These are phyloP conservation scores for Mycetomoellerius zeteki DNA, from an alignment of 1,140 invertebrate genomes.

Conservation along the genomic window DNA sequence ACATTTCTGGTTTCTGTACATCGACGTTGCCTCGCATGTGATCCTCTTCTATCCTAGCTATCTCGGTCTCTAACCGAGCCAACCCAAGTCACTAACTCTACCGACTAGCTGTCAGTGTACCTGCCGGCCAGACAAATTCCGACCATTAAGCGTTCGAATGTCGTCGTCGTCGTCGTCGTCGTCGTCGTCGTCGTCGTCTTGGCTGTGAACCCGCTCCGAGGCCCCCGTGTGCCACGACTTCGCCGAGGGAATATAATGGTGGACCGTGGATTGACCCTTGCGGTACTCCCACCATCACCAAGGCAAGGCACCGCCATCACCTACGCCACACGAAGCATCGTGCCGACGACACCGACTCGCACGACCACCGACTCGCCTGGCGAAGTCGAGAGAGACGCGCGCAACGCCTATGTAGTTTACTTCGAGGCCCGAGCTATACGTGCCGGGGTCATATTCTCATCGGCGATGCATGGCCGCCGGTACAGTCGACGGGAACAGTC, in stretches of 20 bases:
- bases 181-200: conserved; percentile 39
- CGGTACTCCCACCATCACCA: conserved; percentile 82
- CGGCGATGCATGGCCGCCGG: conserved; percentile 78
- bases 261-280: conserved; percentile 83
- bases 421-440: conserved; percentile 71
- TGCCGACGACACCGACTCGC: conserved; percentile 63
- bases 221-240: conserved; percentile 66
- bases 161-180: conserved; percentile 61
- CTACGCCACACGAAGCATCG: conserved; percentile 64
- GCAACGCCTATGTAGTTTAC: conserved; percentile 68
- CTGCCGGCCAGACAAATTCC: conserved; percentile 79
- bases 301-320: conserved; percentile 63
- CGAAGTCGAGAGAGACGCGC: conserved; percentile 61
- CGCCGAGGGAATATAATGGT: conserved; percentile 71
- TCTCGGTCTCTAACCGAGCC: conserved; percentile 6
- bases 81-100: conserved; percentile 60
- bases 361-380: conserved; percentile 50
- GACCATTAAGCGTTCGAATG: conserved; percentile 77
- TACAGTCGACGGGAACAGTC: conserved; percentile 67
- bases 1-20: conserved; percentile 18
- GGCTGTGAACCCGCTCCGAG: conserved; percentile 70
- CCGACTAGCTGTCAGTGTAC: conserved; percentile 74
- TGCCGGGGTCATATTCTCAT: conserved; percentile 84
- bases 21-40: neutral
- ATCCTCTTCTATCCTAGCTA: neutral